phyloP scores from a whole-genome alignment of 2,888 invertebrate species.

The Heliconius cydno region DNA sequence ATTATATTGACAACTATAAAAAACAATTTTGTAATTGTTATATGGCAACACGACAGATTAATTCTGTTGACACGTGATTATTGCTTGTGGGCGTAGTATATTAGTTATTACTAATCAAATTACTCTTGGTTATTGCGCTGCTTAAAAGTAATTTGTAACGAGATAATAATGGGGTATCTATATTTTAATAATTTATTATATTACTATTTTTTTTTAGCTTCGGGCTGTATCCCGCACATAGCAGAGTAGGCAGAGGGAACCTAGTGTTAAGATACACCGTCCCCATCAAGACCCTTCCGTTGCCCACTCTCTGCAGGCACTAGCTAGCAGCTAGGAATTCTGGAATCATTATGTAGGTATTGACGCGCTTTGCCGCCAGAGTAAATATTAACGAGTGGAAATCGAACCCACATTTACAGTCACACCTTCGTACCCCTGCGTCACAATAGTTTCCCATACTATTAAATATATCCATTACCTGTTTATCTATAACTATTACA shows the following conservation, averaged over 20 bases:
- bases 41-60: not conserved
- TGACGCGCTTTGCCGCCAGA: too few relatives aligned
- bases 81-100: not conserved
- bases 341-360: too few relatives aligned
- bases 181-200: not conserved
- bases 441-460: not conserved
- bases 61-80: not conserved
- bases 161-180: not conserved
- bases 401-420: not conserved
- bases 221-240: not conserved
- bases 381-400: too few relatives aligned
- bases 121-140: not conserved
- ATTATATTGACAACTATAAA: not conserved
- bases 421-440: not conserved
- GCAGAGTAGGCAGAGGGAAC: too few relatives aligned
- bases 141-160: not conserved
- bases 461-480: constrained; percentile 18
- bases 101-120: not conserved
- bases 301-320: too few relatives aligned
- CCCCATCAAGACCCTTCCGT: too few relatives aligned
- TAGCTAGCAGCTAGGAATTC: too few relatives aligned
- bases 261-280: too few relatives aligned
- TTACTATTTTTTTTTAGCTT: not conserved
- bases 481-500: not conserved
- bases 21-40: not conserved